Percentiles rank a stretch among this genome's conserved stretches.
Evolutionary conservation across 2,113 vertebrate genomes (phyloP).

Genomic region (Ictidomys tridecemlineatus): DNA sequence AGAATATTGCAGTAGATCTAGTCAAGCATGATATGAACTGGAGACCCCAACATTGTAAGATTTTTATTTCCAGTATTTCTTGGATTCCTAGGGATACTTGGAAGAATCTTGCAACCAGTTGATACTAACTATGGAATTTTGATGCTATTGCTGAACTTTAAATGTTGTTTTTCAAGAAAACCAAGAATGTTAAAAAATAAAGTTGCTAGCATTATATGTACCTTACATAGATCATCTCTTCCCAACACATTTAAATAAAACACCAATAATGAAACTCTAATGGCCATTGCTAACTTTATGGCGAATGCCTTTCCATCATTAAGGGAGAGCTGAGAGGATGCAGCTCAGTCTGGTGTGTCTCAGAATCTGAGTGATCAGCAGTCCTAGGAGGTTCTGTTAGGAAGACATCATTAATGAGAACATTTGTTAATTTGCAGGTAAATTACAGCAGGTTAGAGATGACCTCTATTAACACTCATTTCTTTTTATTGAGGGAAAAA

Average conservation of each 20-base stretch:
- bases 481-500: neutral
- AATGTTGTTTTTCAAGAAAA: slow-evolving; percentile 31
- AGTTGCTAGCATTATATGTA: neutral
- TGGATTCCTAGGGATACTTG: neutral
- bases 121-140: neutral
- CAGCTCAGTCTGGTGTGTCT: neutral
- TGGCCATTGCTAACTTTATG: neutral
- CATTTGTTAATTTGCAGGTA: neutral
- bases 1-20: neutral
- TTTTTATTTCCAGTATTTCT: slow-evolving; percentile 38
- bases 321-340: neutral
- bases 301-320: neutral
- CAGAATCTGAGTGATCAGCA: neutral
- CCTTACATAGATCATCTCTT: neutral
- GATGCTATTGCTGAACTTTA: neutral
- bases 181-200: neutral
- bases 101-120: neutral
- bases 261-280: neutral
- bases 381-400: neutral
- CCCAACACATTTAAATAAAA: slow-evolving; percentile 29
- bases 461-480: neutral
- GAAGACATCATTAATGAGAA: neutral
- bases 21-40: neutral
- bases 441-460: neutral
- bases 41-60: neutral